phyloP scores from a whole-genome alignment of 92 coral and sea anemone genomes.

The Actinernus sp. region DNA sequence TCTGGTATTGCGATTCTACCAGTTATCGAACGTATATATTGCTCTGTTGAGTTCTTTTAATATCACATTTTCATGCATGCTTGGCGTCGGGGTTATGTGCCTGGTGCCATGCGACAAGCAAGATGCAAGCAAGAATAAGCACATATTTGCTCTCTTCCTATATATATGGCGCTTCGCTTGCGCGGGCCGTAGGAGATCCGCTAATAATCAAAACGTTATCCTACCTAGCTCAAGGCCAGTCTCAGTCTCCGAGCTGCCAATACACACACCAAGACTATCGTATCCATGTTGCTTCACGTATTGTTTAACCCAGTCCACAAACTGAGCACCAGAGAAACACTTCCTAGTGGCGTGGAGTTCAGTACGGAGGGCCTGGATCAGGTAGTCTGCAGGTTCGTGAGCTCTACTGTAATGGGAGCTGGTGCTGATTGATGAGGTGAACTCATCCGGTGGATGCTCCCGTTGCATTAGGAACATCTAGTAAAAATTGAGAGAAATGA shows the following conservation, averaged over 20 bases:
- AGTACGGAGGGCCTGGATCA: slow-evolving; percentile 71
- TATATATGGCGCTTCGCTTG: too few species aligned
- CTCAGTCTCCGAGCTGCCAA: slow-evolving; percentile 75
- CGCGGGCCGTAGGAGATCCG: too few species aligned
- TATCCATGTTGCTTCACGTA: slow-evolving; percentile 61
- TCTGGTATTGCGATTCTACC: too few species aligned
- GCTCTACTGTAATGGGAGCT: slow-evolving; percentile 67
- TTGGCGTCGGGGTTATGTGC: too few species aligned
- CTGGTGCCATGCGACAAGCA: too few species aligned
- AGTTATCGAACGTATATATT: too few species aligned
- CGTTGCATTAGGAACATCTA: slow-evolving; percentile 41
- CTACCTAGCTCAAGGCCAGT: slow-evolving; percentile 85
- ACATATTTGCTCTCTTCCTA: background rate
- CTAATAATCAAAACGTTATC: background rate
- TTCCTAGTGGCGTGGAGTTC: slow-evolving; percentile 77
- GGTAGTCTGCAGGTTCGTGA: slow-evolving; percentile 74
- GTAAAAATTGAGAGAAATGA: too few species aligned
- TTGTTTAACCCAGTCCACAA: slow-evolving; percentile 70
- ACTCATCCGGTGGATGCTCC: slow-evolving; percentile 53
- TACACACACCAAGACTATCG: slow-evolving; percentile 83
- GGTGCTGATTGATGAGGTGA: slow-evolving; percentile 66
- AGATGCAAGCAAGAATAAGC: too few species aligned
- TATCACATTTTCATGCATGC: too few species aligned
- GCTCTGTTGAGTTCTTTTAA: too few species aligned
- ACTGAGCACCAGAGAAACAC: slow-evolving; percentile 80